Evolutionary conservation across 2,113 vertebrate genomes (phyloP), one percentile per base, ranked within the genome.

Genomic region (Xiphias gladius): DNA sequence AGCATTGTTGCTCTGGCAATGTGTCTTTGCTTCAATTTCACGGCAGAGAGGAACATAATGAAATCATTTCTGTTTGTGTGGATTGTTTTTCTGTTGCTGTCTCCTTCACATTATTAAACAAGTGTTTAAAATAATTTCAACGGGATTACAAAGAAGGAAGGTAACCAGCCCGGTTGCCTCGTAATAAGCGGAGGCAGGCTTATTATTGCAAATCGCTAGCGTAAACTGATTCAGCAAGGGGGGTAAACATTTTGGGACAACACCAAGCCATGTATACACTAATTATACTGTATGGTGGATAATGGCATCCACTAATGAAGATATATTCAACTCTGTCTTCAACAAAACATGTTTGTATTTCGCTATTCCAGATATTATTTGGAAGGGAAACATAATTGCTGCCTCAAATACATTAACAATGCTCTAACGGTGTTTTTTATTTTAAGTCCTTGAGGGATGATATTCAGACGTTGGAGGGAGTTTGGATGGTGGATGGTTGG

Each of bases 111-210:
- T 58, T 75, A 69, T 80, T 50, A 83, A 85, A 83, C 39, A 82
- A 68, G 24, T n/a, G 35, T 89, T 80, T 71, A 67, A 87, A 84
- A 79, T 77, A 10, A 77, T 86, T 86, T 88, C 0, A 79, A n/a
- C 37, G 16, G 72, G 35, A 79, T 84, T 65, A 76, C 24, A 50
- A 65, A 67, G 41, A 80, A 69, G n/a, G 41, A 78, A 85, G 73
- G 43, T 50, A 55, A 67, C 20, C 43, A 39, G 55, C 73, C 59
- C 46, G 61, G n/a, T 41, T 67, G 59, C 59, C 64, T 65, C n/a
- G 17, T 65, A 80, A 88, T 75, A 32, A 88, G 71, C 72, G 59
- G 70, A 79, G 58, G 81, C 80, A 52, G 58, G 24, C 67, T 37
- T 52, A 72, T 85, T 73, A 54, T 81, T 71, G 61, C 75, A 74